Percentiles rank a stretch among this genome's conserved stretches.
phyloP scores from a whole-genome alignment of 2,888 invertebrate species.

The Limnephilus marmoratus region DNA sequence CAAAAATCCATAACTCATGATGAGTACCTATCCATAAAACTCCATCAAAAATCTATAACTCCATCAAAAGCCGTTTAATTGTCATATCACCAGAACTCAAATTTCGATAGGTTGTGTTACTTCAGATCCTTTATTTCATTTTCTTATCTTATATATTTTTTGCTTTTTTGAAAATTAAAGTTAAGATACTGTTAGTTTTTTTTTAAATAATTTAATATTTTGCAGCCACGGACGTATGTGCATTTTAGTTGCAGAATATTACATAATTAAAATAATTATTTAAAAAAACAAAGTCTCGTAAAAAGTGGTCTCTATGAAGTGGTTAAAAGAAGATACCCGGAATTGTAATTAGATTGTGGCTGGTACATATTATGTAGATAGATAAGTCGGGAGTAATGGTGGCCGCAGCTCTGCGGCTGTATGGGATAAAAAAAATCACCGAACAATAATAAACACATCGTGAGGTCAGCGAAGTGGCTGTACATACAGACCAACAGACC shows the following conservation, averaged over 20 bases:
- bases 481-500: neutral
- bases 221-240: neutral
- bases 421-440: slow-evolving; percentile 13
- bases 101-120: no score
- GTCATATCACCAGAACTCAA: no score
- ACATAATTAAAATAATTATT: neutral
- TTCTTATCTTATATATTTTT: neutral
- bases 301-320: slow-evolving; percentile 6
- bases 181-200: neutral
- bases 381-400: neutral
- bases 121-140: no score
- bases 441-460: slow-evolving; percentile 34
- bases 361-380: slow-evolving; percentile 12
- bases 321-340: slow-evolving; percentile 43
- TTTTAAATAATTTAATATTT: neutral
- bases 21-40: no score
- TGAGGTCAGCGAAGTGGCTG: slow-evolving; percentile 24
- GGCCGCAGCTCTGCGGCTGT: neutral
- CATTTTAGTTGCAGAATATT: neutral
- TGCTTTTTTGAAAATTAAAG: neutral
- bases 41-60: no score
- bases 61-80: neutral
- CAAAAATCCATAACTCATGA: no score
- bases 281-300: neutral
- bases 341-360: slow-evolving; percentile 44